Evolutionary conservation across 1,140 invertebrate genomes (phyloP), one percentile per base, ranked within the genome.

Genomic region (Cotesia glomerata): DNA sequence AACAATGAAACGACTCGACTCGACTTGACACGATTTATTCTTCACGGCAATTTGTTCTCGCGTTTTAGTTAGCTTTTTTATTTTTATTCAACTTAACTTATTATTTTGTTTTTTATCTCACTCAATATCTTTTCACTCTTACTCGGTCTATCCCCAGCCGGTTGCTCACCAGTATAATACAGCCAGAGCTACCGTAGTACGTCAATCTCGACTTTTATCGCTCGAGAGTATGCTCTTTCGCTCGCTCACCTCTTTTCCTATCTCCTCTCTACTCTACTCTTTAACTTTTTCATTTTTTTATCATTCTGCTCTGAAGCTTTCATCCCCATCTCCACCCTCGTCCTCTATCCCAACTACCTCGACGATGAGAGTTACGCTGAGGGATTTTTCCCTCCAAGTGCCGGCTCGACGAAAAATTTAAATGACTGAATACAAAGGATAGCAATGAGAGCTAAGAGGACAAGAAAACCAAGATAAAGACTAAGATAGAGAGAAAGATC

Each of bases 1-100:
- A 45, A 45, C 39, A 45, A 45, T 3, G 14, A 52, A 52, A 11
- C 56, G 11, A 45, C 39, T 45, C 39, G 26, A 45, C 39, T 45
- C 39, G 26, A 26, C 26, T 26, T 13, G 18, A 32, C 59, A 35
- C 59, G 59, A 61, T 61, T 61, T 61, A 61, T 61, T 26, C 56
- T 18, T 61, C 59, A 18, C 59, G 59, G 59, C 59, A 61, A 61
- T 61, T 61, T 61, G 59, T 61, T 61, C 59, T 18, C 59, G 59
- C 59, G 16, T 35, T 35, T 45, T 45, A 45, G 39, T 45, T 45
- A 7, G 11, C 7, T 45, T 45, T 45, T 45, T 11, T 45, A 9
- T 7, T 5, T 45, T 45, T 45, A 9, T 45, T 45, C 2, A 39
- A 8, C 9, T 39, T 9, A 9, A 9, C 7, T 45, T 45, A 45